Percentiles rank a stretch among this genome's conserved stretches.
phyloP scores from a whole-genome alignment of 2,797 vertebrate species.

The Lepilemur ruficaudatus region DNA sequence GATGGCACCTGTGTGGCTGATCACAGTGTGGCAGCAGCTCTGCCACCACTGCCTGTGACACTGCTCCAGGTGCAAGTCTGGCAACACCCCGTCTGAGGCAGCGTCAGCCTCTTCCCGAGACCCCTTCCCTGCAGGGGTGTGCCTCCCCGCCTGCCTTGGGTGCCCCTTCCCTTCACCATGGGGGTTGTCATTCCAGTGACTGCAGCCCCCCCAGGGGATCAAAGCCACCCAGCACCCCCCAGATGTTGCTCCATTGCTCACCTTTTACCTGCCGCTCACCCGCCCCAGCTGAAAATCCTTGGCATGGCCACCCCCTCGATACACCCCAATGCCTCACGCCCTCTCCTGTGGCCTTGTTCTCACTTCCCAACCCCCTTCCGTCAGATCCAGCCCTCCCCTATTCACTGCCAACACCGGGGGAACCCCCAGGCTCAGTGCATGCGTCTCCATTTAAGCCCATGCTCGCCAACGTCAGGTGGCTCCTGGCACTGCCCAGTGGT shows the following conservation, averaged over 20 bases:
- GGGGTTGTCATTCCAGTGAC: not conserved
- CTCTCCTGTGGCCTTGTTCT: fast-evolving
- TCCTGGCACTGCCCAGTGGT: not conserved
- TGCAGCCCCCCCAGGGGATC: not conserved
- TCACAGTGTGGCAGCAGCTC: too few species aligned
- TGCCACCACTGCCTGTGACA: not conserved
- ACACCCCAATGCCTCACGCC: fast-evolving
- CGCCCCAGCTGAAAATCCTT: too few species aligned
- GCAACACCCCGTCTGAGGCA: not conserved
- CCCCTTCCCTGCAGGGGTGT: not conserved
- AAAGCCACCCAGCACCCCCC: not conserved
- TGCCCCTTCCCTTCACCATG: not conserved
- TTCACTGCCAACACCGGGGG: fast-evolving
- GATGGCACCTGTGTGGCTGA: too few species aligned
- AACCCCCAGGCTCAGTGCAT: fast-evolving
- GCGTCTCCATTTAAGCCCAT: fast-evolving
- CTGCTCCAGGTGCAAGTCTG: not conserved
- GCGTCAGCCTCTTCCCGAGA: too few species aligned
- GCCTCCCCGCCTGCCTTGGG: not conserved
- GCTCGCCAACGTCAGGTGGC: not conserved
- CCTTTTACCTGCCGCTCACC: not conserved
- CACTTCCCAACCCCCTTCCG: fast-evolving
- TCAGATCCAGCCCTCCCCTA: not conserved
- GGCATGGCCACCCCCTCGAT: not conserved
- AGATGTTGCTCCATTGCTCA: not conserved